A percentile compares a stretch with the other conserved stretches of the same genome.
Evolutionary conservation across 2,797 vertebrate species (phyloP).

Genomic region (Onychomys arenicola): DNA sequence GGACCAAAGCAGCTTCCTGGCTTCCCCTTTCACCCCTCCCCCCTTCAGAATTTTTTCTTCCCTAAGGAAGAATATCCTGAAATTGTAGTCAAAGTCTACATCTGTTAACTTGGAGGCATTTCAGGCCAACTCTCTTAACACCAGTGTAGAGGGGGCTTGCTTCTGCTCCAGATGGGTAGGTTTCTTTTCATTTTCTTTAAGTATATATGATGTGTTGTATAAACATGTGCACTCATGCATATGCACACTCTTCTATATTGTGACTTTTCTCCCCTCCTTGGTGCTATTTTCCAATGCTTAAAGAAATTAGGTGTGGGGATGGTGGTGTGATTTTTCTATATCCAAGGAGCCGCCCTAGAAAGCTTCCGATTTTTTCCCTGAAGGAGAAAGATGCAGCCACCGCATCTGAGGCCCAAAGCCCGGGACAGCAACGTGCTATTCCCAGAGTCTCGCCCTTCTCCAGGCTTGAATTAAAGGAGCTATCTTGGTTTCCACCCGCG

Average conservation of each 20-base stretch:
- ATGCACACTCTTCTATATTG: too few species aligned
- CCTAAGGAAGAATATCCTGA: background rate
- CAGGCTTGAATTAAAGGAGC: background rate
- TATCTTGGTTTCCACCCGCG: background rate
- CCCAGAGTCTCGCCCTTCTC: background rate
- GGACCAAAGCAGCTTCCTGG: background rate
- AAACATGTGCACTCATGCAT: background rate
- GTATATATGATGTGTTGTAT: background rate
- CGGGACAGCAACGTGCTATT: rapidly evolving
- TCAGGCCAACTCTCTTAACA: background rate
- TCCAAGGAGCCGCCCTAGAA: background rate
- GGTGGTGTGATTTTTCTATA: background rate
- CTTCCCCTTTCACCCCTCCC: background rate
- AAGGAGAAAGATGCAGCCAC: background rate
- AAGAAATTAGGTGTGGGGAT: background rate
- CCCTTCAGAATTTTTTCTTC: background rate
- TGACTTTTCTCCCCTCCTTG: background rate
- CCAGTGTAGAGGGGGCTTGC: background rate
- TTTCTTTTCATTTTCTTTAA: conserved; percentile 26
- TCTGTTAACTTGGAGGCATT: background rate
- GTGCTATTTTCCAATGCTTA: conserved; percentile 15
- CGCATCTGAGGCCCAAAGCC: background rate
- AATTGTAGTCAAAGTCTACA: background rate
- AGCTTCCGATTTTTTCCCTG: background rate
- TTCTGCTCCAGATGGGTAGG: background rate